A percentile compares a stretch with the other conserved stretches of the same genome.
phyloP scores from a whole-genome alignment of 2,888 invertebrate genomes.

The Exocentrus adspersus region DNA sequence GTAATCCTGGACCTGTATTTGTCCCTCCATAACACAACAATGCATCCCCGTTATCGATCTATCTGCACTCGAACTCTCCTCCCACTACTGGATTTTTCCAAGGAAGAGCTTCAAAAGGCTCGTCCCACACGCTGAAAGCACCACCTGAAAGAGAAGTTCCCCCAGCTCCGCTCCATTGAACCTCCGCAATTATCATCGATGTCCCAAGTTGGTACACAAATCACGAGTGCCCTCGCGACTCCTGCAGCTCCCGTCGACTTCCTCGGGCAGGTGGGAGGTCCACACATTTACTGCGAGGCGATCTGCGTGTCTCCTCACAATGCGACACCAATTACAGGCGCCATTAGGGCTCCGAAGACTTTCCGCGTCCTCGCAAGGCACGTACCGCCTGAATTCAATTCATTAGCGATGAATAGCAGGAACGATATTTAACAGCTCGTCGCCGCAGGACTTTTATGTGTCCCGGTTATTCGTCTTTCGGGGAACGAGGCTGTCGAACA shows the following conservation, averaged over 20 bases:
- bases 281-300: slow-evolving; percentile 42
- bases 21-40: too few relatives aligned
- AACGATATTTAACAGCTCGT: slow-evolving; percentile 35
- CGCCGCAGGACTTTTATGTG: slow-evolving; percentile 24
- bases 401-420: slow-evolving; percentile 33
- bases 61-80: not conserved
- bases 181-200: slow-evolving; percentile 39
- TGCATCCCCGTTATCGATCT: not conserved
- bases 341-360: slow-evolving; percentile 39
- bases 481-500: slow-evolving; percentile 5
- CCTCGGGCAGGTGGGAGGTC: slow-evolving; percentile 44
- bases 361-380: slow-evolving; percentile 34
- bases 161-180: slow-evolving; percentile 28
- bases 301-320: slow-evolving; percentile 47
- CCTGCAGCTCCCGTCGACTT: slow-evolving; percentile 33
- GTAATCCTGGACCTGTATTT: too few relatives aligned
- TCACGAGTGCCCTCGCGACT: slow-evolving; percentile 35
- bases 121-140: not conserved
- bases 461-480: slow-evolving; percentile 21
- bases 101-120: not conserved
- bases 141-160: slow-evolving; percentile 17
- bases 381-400: slow-evolving; percentile 37
- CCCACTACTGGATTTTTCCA: not conserved
- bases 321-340: slow-evolving; percentile 48
- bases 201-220: slow-evolving; percentile 42